Evolutionary conservation across 2,888 invertebrate genomes (phyloP), one percentile per base, ranked within the genome.

Genomic region (Drosophila longiperda): DNA sequence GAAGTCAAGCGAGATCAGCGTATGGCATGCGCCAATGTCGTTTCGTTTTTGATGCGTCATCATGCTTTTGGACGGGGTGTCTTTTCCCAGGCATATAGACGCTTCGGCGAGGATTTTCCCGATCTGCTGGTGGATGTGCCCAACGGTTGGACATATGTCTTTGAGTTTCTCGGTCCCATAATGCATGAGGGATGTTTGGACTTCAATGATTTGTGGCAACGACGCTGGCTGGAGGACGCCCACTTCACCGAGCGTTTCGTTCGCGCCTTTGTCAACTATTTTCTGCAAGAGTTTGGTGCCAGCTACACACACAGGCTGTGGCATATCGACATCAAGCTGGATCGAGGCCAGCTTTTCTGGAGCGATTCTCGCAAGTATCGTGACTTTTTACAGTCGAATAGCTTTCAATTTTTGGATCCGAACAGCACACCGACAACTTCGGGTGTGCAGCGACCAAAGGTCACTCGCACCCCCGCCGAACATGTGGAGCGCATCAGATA

Each of bases 101-200:
- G 82, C 15, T 92, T 92, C 57, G 75, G 75, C 12, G 82, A 87
- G 8, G 89, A 86, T 2, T 85, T 91, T 48, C 77, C 83, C 3
- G 92, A 92, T 38, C 38, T 92, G 26, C 73, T 92, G 20, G 67
- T 91, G 9, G 92, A 92, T 75, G 91, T 92, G 26, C 92, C 92
- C 12, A 90, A 90, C 20, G 91, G 89, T 4, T 92, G 92, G 91
- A 72, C 78, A 1, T 92, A 91, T 62, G 81, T 91, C 1, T 92
- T 92, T 68, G 88, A 91, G 73, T 92, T 92, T 52, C 57, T 92
- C 7, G 92, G 92, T 0, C 92, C 92, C 0, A 75, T 92, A 0
- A 75, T 92, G 54, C 91, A 92, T 36, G 87, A 80, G 2, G 82
- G 89, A 1, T 62, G 87, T 2, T 52, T 92, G n/a, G 68, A 73